phyloP scores from a whole-genome alignment of 2,888 invertebrate species.

The Blastobasis lacticolella region DNA sequence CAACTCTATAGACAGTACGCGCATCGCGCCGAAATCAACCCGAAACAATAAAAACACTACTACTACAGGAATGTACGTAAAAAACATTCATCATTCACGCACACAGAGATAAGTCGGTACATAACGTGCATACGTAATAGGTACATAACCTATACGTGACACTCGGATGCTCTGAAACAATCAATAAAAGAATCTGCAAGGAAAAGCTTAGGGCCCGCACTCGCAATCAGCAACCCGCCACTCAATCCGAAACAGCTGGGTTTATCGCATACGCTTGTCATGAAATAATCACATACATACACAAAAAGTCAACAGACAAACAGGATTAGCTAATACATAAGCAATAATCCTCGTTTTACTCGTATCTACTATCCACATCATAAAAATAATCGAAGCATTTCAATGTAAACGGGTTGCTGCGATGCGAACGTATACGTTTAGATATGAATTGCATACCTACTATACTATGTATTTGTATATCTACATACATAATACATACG shows the following conservation, averaged over 20 bases:
- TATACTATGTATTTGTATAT: background rate
- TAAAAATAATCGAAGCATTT: conserved; percentile 23
- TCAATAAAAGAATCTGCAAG: conserved; percentile 26
- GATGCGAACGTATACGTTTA: background rate
- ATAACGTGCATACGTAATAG: conserved; percentile 9
- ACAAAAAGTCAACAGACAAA: conserved; percentile 22
- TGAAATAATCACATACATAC: conserved; percentile 44
- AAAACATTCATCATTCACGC: conserved; percentile 18
- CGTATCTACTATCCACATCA: conserved; percentile 11
- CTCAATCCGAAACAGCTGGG: conserved; percentile 22
- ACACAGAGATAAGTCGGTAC: conserved; percentile 23
- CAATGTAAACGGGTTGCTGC: background rate
- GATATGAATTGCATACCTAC: conserved; percentile 17
- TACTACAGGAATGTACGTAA: conserved; percentile 15
- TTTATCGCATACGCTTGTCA: conserved; percentile 39
- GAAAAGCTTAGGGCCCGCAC: conserved; percentile 30
- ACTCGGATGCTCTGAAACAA: conserved; percentile 27
- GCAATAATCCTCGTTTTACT: conserved; percentile 19
- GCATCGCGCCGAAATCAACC: conserved; percentile 2
- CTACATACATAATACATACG: conserved; percentile 28
- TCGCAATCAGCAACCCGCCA: conserved; percentile 33
- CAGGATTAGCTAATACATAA: conserved; percentile 25
- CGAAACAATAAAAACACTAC: conserved; percentile 16
- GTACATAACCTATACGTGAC: conserved; percentile 19
- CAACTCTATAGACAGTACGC: too few relatives aligned